These are phyloP conservation scores for Nasonia vitripennis DNA, from an alignment of 1,140 invertebrate genomes.

Conservation along the genomic window DNA sequence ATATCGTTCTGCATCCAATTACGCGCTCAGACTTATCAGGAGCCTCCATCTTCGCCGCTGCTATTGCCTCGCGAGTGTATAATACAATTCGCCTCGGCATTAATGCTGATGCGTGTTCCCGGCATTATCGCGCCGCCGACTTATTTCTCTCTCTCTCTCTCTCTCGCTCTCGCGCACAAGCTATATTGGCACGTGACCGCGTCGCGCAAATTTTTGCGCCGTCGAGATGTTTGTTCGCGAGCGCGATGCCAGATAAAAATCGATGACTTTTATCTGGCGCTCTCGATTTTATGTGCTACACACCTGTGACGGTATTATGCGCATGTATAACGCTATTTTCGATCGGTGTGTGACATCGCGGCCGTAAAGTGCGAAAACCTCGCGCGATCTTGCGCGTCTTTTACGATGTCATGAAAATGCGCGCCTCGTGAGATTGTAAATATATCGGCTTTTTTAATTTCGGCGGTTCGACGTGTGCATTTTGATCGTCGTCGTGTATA, in stretches of 20 bases:
- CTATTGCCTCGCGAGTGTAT: constrained; percentile 31
- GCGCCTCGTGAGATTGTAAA: too few relatives aligned
- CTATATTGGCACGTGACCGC: not conserved
- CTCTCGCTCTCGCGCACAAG: too few relatives aligned
- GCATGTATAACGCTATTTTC: too few relatives aligned
- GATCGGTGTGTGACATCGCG: not conserved
- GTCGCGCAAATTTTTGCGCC: too few relatives aligned
- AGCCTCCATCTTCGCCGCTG: constrained; percentile 36
- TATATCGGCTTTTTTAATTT: too few relatives aligned
- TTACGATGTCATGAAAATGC: not conserved
- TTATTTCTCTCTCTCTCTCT: not conserved
- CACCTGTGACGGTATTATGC: too few relatives aligned
- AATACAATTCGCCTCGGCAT: not conserved
- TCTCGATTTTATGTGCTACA: too few relatives aligned
- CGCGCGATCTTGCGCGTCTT: not conserved
- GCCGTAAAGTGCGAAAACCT: not conserved
- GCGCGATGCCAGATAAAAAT: not conserved
- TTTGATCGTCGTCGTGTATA: not conserved
- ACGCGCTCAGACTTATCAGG: constrained; percentile 42
- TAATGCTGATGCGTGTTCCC: not conserved
- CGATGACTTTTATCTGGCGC: not conserved
- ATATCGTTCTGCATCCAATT: constrained; percentile 43
- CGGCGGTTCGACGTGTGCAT: not conserved
- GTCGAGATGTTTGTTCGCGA: not conserved
- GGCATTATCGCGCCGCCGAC: not conserved